Conservation (phyloP, 1,140 invertebrate species). For the Diachasma alloeum region DNA sequence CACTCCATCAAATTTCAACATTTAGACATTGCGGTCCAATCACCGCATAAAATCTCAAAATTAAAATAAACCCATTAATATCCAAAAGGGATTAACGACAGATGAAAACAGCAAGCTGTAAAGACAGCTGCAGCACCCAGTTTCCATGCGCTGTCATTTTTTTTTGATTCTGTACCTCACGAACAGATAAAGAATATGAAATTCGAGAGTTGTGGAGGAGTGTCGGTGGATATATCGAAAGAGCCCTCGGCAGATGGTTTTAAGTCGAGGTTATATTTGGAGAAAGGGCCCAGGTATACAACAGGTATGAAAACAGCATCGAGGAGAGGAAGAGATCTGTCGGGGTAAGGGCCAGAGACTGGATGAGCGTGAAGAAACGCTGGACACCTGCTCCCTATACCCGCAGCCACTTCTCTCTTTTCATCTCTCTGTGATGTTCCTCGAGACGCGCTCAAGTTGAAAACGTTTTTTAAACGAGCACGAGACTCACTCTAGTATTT, state of each 20-base stretch:
- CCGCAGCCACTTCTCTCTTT: background rate
- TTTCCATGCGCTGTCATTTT: background rate
- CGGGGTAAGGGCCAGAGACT: background rate
- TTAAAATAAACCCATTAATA: background rate
- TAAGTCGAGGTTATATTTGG: conserved; percentile 19
- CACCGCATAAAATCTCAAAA: background rate
- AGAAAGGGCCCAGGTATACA: conserved; percentile 15
- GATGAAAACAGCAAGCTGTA: background rate
- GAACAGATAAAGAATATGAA: conserved; percentile 1
- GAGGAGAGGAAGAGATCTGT: conserved; percentile 15
- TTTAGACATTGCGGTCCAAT: too few relatives aligned
- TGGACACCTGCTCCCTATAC: conserved; percentile 29
- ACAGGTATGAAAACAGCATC: conserved; percentile 37
- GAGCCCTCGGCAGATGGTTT: conserved; percentile 38
- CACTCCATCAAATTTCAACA: too few relatives aligned
- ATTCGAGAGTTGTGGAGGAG: conserved; percentile 17
- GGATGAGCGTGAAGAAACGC: background rate
- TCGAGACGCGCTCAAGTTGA: conserved; percentile 12
- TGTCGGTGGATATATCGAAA: conserved; percentile 26
- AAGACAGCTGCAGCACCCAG: background rate
- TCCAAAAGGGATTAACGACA: background rate
- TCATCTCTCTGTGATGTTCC: conserved; percentile 6
- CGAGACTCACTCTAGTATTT: conserved; percentile 4
- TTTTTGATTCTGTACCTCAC: background rate
- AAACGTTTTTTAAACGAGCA: conserved; percentile 31